Base-by-base conservation (phyloP, 2,888 invertebrate species). In the Phoenoteleia sp. region DNA sequence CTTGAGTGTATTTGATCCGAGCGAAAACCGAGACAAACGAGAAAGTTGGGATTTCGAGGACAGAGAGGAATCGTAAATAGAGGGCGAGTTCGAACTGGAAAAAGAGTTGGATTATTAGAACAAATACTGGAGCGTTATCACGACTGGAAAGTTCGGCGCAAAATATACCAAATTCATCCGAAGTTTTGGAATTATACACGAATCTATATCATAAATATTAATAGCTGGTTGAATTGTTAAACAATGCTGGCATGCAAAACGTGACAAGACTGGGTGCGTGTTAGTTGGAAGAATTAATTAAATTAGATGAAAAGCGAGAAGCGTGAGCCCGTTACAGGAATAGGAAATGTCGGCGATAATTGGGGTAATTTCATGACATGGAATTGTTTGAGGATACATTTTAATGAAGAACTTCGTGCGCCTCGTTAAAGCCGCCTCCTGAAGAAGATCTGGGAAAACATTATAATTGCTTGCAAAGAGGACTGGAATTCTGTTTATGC, bases 191-290 rank as follows among this genome's bases (percentile, higher is more conserved):
- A 45, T 45, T 17, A 11, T 45, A 13, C 19, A 9, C 2, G 3
- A 45, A 45, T 19, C 45, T 45, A 45, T 45, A 45, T 45, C 45
- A 45, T 45, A 45, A 45, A 45, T 19, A 17, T 45, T 45, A 45
- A 45, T 45, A 19, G 19, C 7, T 13, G 19, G 9, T 6, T 19
- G 45, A 17, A 19, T 45, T 17, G 3, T 45, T 45, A 45, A 45
- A 19, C 45, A 21, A 45, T 17, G 19, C 17, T 21, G 19, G 42
- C 17, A n/a, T 17, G 42, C n/a, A 11, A 15, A 17, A 42, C 42
- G 42, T 15, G 42, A 15, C 15, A 15, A 9, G n/a, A 36, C 36
- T 42, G 42, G 9, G 33, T 17, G 17, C 42, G 3, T 15, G 42
- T 15, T 42, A 42, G 42, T 42, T 4, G 42, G 6, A 15, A 2